phyloP scores from a whole-genome alignment of 2,888 invertebrate genomes.

The Drosophila testacea region DNA sequence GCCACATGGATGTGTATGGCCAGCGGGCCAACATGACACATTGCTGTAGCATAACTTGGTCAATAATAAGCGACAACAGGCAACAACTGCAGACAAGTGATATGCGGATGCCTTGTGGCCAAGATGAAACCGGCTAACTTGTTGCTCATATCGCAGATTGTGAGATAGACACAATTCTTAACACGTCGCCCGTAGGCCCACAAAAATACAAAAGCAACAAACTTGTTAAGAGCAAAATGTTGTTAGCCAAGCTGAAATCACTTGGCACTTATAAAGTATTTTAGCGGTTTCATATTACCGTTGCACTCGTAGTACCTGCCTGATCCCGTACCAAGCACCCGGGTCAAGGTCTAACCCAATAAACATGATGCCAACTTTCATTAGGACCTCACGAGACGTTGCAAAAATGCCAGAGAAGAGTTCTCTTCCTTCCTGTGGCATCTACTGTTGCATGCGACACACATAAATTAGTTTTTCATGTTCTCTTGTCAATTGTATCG shows the following conservation, averaged over 20 bases:
- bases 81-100: slow-evolving; percentile 41
- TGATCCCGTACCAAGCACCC: slow-evolving; percentile 4
- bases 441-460: slow-evolving; percentile 69
- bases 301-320: slow-evolving; percentile 38
- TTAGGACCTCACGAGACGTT: slow-evolving; percentile 19
- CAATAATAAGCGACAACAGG: slow-evolving; percentile 57
- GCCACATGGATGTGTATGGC: slow-evolving; percentile 34
- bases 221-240: slow-evolving; percentile 78
- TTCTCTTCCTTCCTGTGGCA: slow-evolving; percentile 28
- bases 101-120: slow-evolving; percentile 64
- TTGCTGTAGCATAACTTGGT: slow-evolving; percentile 75
- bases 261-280: slow-evolving; percentile 55
- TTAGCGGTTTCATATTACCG: slow-evolving; percentile 77
- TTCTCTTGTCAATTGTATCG: slow-evolving; percentile 83
- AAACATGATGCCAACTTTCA: slow-evolving; percentile 51
- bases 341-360: slow-evolving; percentile 70
- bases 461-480: slow-evolving; percentile 85
- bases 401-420: slow-evolving; percentile 8
- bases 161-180: slow-evolving; percentile 72
- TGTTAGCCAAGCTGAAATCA: slow-evolving; percentile 65
- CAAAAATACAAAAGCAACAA: slow-evolving; percentile 32
- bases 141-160: slow-evolving; percentile 61
- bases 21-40: slow-evolving; percentile 69
- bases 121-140: slow-evolving; percentile 66
- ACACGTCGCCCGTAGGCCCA: slow-evolving; percentile 62